Base-by-base conservation (phyloP, 2,888 invertebrate genomes). In the Netelia fuscicornis region DNA sequence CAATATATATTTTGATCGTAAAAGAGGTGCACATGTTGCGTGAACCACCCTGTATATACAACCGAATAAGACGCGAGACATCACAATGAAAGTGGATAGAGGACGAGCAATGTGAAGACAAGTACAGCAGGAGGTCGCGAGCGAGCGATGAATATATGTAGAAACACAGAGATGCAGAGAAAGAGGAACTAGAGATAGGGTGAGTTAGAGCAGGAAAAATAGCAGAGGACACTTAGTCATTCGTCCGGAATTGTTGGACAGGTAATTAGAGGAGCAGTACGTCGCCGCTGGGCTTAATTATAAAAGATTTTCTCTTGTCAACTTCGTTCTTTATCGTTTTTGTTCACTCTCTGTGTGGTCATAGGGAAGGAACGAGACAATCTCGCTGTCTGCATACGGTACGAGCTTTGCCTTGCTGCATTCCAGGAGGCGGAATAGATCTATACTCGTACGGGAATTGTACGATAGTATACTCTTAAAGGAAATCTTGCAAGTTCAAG, bases 261-360 rank as follows among this genome's bases (percentile, higher is more conserved):
- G 91, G 92, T 93, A 93, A 93, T 93, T 93, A 93, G 92, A 91
- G 92, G 89, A 92, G 92, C 90, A 92, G 92, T 56, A 67, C 91
- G 90, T 92, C 90, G 92, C 93, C 92, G 88, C 89, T 89, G 92
- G 93, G 92, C 92, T 91, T 93, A 93, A 93, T 93, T 93, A 93
- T 92, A 92, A 92, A 92, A 91, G 89, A 87, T 87, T 85, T 83
- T 83, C 78, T 85, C 81, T 75, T 77, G 65, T 75, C 64, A 67
- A 79, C 62, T 78, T 65, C 77, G 78, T 85, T 80, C 77, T 81
- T 77, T 60, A 62, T 80, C 79, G 54, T 85, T 81, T 71, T 78
- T 30, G 2, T 78, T 84, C 74, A 72, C 80, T 83, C 79, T 85
- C 54, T 67, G 68, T 67, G 54, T 58, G 30, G 13, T 2, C 70